Evolutionary conservation across 1,140 invertebrate genomes (phyloP).

Genomic region (Chelonus insularis): DNA sequence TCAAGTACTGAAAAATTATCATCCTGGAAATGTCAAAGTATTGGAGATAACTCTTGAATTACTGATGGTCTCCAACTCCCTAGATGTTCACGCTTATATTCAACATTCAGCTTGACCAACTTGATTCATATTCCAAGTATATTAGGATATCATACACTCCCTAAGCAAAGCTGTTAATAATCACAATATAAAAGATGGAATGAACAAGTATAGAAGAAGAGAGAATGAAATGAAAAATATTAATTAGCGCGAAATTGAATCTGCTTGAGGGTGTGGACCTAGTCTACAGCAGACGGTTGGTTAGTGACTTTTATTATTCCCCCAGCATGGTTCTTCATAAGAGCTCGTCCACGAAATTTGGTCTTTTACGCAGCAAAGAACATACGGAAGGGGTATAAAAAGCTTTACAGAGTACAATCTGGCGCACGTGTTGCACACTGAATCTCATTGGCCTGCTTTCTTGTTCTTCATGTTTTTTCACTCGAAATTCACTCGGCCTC

Average conservation of each 20-base stretch:
- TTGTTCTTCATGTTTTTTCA: constrained; percentile 6
- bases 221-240: constrained; percentile 1
- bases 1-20: too few species aligned
- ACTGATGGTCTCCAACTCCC: too few species aligned
- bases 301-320: constrained; percentile 7
- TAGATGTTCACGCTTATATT: too few species aligned
- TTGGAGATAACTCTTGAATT: too few species aligned
- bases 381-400: constrained; percentile 27
- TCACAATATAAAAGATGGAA: not conserved
- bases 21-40: too few species aligned
- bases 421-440: constrained; percentile 32
- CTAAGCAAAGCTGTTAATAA: too few species aligned
- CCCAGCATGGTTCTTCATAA: not conserved
- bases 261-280: not conserved
- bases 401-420: constrained; percentile 31
- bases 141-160: too few species aligned
- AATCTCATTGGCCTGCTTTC: constrained; percentile 26
- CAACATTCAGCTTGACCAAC: too few species aligned
- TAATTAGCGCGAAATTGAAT: constrained; percentile 4
- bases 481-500: not conserved
- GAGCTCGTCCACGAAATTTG: not conserved
- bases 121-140: not conserved
- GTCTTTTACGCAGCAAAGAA: not conserved
- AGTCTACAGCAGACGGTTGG: not conserved
- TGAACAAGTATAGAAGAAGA: not conserved